Conservation (phyloP, 1,140 invertebrate genomes). For the Psilanteris sp. region DNA sequence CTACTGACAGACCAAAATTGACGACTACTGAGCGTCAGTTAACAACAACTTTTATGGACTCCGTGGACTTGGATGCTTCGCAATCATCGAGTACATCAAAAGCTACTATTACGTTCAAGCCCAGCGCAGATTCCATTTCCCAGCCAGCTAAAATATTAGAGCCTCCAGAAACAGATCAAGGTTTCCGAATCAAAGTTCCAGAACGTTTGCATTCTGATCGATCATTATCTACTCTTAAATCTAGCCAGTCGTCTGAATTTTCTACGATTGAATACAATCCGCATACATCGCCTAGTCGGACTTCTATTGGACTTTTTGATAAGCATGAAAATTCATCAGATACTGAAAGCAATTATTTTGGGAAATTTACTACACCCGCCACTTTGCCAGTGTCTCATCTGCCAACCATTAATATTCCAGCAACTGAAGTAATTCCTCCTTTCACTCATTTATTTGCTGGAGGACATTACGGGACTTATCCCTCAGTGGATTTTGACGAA, state of each 20-base stretch:
- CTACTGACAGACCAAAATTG: constrained; percentile 13
- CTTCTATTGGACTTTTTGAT: constrained; percentile 4
- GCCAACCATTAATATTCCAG: constrained; percentile 40
- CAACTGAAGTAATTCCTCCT: constrained; percentile 63
- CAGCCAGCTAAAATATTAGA: constrained; percentile 38
- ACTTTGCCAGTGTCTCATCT: constrained; percentile 55
- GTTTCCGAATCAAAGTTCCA: constrained; percentile 66
- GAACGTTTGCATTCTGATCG: constrained; percentile 20
- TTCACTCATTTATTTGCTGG: constrained; percentile 52
- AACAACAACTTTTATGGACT: constrained; percentile 4
- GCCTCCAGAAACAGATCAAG: constrained; percentile 44
- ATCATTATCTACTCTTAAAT: constrained; percentile 11
- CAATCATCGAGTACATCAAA: constrained; percentile 28
- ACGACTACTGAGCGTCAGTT: constrained; percentile 12
- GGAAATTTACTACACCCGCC: constrained; percentile 39
- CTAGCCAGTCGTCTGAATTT: constrained; percentile 38
- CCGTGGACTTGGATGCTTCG: constrained; percentile 1
- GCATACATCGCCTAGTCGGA: constrained; percentile 21
- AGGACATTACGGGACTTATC: constrained; percentile 38
- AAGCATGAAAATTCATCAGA: constrained; percentile 23
- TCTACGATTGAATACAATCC: constrained; percentile 52
- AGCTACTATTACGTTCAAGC: constrained; percentile 1
- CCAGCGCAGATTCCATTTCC: constrained; percentile 1
- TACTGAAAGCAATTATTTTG: not conserved
- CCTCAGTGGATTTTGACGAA: constrained; percentile 5